phyloP scores from a whole-genome alignment of 2,888 invertebrate genomes.

The Orthosia incerta region DNA sequence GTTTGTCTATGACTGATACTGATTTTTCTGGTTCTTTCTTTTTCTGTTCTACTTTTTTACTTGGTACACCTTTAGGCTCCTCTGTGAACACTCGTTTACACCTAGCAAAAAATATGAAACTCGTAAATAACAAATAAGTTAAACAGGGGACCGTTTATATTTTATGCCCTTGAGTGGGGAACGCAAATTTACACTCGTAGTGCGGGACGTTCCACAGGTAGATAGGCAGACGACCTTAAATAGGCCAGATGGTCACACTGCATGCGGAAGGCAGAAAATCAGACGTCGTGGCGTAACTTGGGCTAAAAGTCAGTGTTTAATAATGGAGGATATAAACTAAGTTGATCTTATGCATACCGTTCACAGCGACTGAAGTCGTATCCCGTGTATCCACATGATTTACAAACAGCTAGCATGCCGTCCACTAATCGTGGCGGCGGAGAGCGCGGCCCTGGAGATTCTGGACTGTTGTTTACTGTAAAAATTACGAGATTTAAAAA shows the following conservation, averaged over 20 bases:
- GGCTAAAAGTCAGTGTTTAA: not conserved
- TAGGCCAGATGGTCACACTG: not conserved
- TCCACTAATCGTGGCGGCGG: conserved; percentile 92
- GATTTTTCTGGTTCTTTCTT: conserved; percentile 87
- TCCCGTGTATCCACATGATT: conserved; percentile 95
- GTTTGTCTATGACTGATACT: conserved; percentile 79
- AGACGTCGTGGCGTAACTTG: not conserved
- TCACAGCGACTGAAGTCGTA: conserved; percentile 95
- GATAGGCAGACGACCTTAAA: not conserved
- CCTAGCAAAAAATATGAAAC: conserved; percentile 74
- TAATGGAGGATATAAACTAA: not conserved
- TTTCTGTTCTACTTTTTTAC: conserved; percentile 88
- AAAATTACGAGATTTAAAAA: conserved; percentile 33
- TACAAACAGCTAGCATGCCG: conserved; percentile 95
- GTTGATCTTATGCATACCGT: conserved; percentile 79
- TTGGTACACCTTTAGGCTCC: conserved; percentile 92
- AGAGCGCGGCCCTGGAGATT: conserved; percentile 90
- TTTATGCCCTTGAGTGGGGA: not conserved
- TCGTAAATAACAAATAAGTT: not conserved
- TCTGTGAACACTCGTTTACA: conserved; percentile 94
- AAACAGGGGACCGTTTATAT: not conserved
- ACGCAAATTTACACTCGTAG: not conserved
- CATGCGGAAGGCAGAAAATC: not conserved
- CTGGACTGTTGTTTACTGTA: conserved; percentile 81
- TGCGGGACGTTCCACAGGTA: too few species aligned